phyloP scores from a whole-genome alignment of 2,888 invertebrate species.

The Formica aserva region DNA sequence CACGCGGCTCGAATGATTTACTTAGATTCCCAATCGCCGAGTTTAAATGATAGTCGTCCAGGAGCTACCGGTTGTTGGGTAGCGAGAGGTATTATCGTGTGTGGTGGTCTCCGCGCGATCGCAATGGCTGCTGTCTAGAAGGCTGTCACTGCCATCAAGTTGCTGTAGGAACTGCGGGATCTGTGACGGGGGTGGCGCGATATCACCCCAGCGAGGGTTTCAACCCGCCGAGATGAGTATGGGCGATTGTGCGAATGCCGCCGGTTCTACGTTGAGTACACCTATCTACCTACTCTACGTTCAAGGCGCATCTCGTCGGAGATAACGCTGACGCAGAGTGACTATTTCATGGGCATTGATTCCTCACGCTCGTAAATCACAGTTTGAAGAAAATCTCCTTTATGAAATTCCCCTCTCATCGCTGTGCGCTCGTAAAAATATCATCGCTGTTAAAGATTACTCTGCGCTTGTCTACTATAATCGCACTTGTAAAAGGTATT shows the following conservation, averaged over 20 bases:
- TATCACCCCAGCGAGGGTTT: slow-evolving; percentile 73
- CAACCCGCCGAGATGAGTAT: slow-evolving; percentile 80
- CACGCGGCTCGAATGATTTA: slow-evolving; percentile 69
- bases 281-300: slow-evolving; percentile 46
- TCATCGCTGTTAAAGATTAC: neutral
- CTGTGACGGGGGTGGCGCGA: slow-evolving; percentile 70
- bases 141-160: slow-evolving; percentile 73
- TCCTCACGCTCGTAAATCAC: slow-evolving; percentile 52
- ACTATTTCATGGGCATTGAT: slow-evolving; percentile 44
- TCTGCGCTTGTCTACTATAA: neutral
- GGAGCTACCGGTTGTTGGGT: slow-evolving; percentile 59
- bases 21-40: slow-evolving; percentile 69
- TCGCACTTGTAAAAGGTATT: neutral
- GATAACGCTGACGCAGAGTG: slow-evolving; percentile 19
- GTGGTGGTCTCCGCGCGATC: slow-evolving; percentile 37
- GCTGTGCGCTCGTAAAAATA: neutral
- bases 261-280: slow-evolving; percentile 65
- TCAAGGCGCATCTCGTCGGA: slow-evolving; percentile 27
- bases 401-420: neutral
- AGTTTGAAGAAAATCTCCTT: slow-evolving; percentile 35
- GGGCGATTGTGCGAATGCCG: slow-evolving; percentile 78
- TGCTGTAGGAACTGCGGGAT: slow-evolving; percentile 66
- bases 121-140: slow-evolving; percentile 53
- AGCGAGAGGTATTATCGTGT: slow-evolving; percentile 32
- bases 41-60: slow-evolving; percentile 68